Conservation (phyloP, 2,797 vertebrate genomes). For the Allobates femoralis region DNA sequence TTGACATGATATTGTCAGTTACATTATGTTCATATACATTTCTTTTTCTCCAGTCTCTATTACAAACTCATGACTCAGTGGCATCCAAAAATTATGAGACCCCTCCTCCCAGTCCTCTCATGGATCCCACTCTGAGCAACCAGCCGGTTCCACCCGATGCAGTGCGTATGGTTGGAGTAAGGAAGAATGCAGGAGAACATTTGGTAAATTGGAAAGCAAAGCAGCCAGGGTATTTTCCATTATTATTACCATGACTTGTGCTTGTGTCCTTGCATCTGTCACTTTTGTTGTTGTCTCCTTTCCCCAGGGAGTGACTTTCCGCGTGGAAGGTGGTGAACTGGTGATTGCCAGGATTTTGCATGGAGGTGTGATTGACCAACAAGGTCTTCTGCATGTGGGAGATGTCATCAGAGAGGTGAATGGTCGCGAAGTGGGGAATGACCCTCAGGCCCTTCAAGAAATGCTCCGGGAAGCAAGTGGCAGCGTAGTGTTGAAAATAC, state of each 20-base stretch:
- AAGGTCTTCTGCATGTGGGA: constrained; percentile 92
- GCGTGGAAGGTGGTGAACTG: constrained; percentile 91
- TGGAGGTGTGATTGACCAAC: constrained; percentile 95
- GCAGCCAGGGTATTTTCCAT: neutral
- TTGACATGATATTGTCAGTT: neutral
- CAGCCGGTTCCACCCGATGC: constrained; percentile 93
- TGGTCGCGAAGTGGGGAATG: constrained; percentile 85
- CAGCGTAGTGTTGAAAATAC: constrained; percentile 88
- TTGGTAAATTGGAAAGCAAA: constrained; percentile 80
- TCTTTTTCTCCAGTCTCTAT: constrained; percentile 79
- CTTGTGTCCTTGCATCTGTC: neutral
- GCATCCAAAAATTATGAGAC: constrained; percentile 95
- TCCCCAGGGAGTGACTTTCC: constrained; percentile 91
- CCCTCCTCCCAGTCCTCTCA: constrained; percentile 86
- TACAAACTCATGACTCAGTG: constrained; percentile 95
- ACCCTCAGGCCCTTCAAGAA: constrained; percentile 87
- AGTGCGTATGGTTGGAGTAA: constrained; percentile 95
- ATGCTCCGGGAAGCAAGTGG: constrained; percentile 87
- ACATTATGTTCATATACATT: neutral
- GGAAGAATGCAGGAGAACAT: constrained; percentile 91
- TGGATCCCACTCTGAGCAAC: constrained; percentile 87
- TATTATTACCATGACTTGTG: neutral
- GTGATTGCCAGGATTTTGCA: constrained; percentile 96
- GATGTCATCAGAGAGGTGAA: constrained; percentile 95
- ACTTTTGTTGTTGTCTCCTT: neutral